Base-by-base conservation (phyloP, 1,140 invertebrate genomes). In the Drosophila aff. region DNA sequence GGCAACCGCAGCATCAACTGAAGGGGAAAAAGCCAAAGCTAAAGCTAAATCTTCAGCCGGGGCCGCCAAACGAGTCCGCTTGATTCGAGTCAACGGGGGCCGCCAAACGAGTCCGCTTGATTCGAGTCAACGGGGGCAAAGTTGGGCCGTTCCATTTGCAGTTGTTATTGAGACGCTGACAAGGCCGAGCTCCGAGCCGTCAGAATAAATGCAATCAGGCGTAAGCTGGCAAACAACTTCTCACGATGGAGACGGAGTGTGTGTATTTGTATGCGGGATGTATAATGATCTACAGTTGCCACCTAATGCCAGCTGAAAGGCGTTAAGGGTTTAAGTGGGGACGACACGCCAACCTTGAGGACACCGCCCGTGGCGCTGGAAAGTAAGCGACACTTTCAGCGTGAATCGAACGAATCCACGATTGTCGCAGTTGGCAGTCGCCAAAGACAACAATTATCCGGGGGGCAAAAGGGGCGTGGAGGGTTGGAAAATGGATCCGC, bases 191-290 rank as follows among this genome's bases (percentile, higher is more conserved):
- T 36, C 31, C 18, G 41, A 40, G 73, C 36, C 73, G 57, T 79
- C 81, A 82, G 77, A 55, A 58, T 62, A 82, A 82, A 79, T 62
- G 64, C 77, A 80, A 80, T 80, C 77, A 80, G 77, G 77, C 78
- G 58, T 67, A 67, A 79, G 76, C 55, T 23, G 15, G 58, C 78
- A 77, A 86, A 82, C 71, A 87, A 83, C 69, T 71, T 52, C 23
- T 26, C 46, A 33, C 18, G 33, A 23, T 36, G 11, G n/a, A 36
- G 11, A 33, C 26, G 21, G 11, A 18, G 44, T 49, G 28, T 31
- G 36, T 33, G 31, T 18, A 28, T 18, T 18, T 41, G 40, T 10
- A 13, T 50, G 16, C 46, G 55, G 41, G 43, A 28, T 68, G 55
- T 49, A 47, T 55, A 82, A 78, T 78, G 67, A 78, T 58, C 52